These are phyloP conservation scores for Scaptomyza caliginosa DNA, from an alignment of 2,888 invertebrate species.

Conservation along the genomic window DNA sequence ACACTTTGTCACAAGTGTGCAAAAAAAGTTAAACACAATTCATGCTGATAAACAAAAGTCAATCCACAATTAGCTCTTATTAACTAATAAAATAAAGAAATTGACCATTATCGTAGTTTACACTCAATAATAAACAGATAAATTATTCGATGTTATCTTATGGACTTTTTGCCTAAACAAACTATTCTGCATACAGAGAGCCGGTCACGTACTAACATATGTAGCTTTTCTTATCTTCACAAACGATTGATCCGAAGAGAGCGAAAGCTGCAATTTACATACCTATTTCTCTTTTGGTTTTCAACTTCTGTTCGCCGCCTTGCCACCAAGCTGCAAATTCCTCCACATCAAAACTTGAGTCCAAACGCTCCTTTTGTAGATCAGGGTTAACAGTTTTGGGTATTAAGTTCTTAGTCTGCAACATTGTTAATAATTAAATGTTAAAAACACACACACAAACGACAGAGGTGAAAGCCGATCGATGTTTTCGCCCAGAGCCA, in stretches of 20 bases:
- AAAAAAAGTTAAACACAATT: constrained; percentile 4
- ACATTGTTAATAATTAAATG: constrained; percentile 48
- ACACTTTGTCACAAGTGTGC: constrained; percentile 31
- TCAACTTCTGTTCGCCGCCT: constrained; percentile 88
- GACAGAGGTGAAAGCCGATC: constrained; percentile 8
- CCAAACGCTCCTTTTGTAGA: constrained; percentile 71
- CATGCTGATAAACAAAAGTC: constrained; percentile 22
- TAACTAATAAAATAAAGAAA: background rate
- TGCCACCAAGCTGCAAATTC: constrained; percentile 92
- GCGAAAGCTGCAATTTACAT: constrained; percentile 1
- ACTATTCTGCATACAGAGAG: background rate
- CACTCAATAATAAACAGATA: constrained; percentile 10
- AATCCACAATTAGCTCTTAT: background rate
- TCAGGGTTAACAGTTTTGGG: constrained; percentile 75
- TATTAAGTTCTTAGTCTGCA: constrained; percentile 58
- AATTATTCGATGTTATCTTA: constrained; percentile 29
- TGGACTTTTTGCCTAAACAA: constrained; percentile 64
- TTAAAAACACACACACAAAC: background rate
- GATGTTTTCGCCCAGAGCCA: constrained; percentile 33
- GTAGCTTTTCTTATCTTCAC: constrained; percentile 12
- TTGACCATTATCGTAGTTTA: constrained; percentile 23
- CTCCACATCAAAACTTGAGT: constrained; percentile 87
- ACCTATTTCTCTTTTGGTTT: constrained; percentile 67
- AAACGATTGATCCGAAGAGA: background rate
- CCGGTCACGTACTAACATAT: constrained; percentile 11